Evolutionary conservation across 2,113 vertebrate species (phyloP), one percentile per base, ranked within the genome.

Genomic region (Trogon surrucura): DNA sequence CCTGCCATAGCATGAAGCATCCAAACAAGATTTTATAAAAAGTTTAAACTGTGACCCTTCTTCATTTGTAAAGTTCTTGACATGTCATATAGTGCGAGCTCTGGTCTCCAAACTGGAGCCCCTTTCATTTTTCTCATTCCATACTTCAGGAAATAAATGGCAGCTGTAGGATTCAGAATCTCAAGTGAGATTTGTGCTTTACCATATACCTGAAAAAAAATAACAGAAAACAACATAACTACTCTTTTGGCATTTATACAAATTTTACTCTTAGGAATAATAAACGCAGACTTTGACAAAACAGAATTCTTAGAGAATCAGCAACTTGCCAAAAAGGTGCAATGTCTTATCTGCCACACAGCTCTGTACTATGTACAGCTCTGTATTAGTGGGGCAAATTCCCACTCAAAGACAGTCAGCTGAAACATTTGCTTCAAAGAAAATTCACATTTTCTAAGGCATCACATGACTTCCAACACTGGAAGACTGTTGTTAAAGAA

Each of bases 171-270:
- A 94, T 95, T 99, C 98, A 99, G 98, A 99, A 99, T 97, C 99
- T 98, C 98, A 99, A 98, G 97, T 99, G 99, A 88, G 99, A 98
- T 98, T 99, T 99, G 98, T 99, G 99, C 97, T 99, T 99, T 90
- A 99, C 99, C 99, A 99, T 99, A 97, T 99, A 99, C 98, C 99
- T 99, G 98, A 23, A 95, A 94, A 88, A 65, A 82, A 65, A 17
- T 7, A 87, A 77, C 8, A 85, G 34, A 82, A 93, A 23, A 66
- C 45, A 96, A 47, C 6, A n/a, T 84, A 56, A 96, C 11, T n/a
- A 62, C 19, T n/a, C 11, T 71, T 57, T 17, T 26, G 27, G 34
- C 27, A 88, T 21, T 57, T 54, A 44, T 0, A 61, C 27, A 50
- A 36, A 34, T 44, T 80, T 58, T 23, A 51, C 50, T 62, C 8